Base-by-base conservation (phyloP, 1,140 invertebrate species). In the Drosophila orena region DNA sequence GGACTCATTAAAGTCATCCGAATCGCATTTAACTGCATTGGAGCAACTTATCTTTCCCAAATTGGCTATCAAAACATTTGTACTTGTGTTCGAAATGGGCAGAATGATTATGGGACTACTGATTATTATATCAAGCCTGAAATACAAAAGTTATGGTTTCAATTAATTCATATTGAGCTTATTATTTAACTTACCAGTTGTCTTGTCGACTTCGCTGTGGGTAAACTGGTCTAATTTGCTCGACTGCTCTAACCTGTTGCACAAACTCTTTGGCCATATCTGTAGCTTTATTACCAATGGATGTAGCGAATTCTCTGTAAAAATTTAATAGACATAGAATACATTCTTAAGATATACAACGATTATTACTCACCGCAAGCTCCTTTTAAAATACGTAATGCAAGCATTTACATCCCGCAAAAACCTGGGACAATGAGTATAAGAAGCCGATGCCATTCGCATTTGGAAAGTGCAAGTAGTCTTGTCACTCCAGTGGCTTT, bases 261-360 rank as follows among this genome's bases (percentile, higher is more conserved):
- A 98, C 97, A 46, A 99, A 94, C 24, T 97, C 97, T 55, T 97
- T 95, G 12, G 98, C 98, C 94, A 99, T 97, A 93, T 99, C 98
- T 1, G 97, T 97, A 12, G 98, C 98, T 42, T 98, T 98, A 53
- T 95, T 95, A 79, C 96, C 96, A 69, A 99, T 97, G 20, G 97
- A 97, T 38, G 95, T 94, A 4, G 96, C 95, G 53, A 98, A 94
- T 79, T 97, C 96, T 30, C 96, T 94, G 66, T 95, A 92, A 81
- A 96, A 6, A 14, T 38, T 44, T 4, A 15, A 40, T 24, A 10
- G 10, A 0, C 10, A 1, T 7, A n/a, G 22, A 1, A 17, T 11
- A 20, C 30, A 1, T 2, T 15, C 5, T 30, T 3, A 10, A 3
- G 12, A 4, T 0, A 35, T 3, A 12, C 5, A 2, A 5, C 12